Evolutionary conservation across 1,140 invertebrate species (phyloP), one percentile per base, ranked within the genome.

Genomic region (Cydia amplana): DNA sequence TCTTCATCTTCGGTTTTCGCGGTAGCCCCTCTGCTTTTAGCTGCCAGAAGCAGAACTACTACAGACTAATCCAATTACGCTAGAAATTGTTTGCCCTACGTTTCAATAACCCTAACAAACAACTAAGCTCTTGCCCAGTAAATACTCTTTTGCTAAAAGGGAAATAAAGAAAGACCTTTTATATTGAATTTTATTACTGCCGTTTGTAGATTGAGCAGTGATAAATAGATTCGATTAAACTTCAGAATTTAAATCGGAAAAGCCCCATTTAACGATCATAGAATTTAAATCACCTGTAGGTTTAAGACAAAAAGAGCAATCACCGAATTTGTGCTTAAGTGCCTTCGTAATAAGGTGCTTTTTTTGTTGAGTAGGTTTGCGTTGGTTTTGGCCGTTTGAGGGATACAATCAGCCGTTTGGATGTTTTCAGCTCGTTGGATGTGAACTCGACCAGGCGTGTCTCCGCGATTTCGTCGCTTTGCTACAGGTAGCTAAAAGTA

Each of bases 151-250:
- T 16, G 46, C 49, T 51, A 51, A 51, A 51, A 51, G 16, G n/a
- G 1, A n/a, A 16, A 16, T 16, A 49, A 18, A 55, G 51, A 16
- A 55, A 55, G 6, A n/a, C 16, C 0, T 60, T 60, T 23, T n/a
- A 10, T 60, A 20, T 60, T 60, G 0, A 60, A 60, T 23, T 60
- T 60, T 12, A 60, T 12, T 9, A 23, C n/a, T 23, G 18, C 55
- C 20, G 12, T 23, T 20, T 12, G 20, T 60, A 23, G 18, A 60
- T 23, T 23, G 55, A 60, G 6, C 55, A 60, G 7, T 6, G 51
- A 60, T 60, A 60, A 60, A 60, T 60, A 23, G 20, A 60, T 60
- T 55, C 51, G 4, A 55, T 55, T 51, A n/a, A 51, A 51, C 49
- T 51, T 60, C n/a, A 23, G n/a, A 23, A 20, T 60, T 12, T 12